Evolutionary conservation across 1,140 invertebrate species (phyloP), one percentile per base, ranked within the genome.

Genomic region (Paraescarpia echinospica): DNA sequence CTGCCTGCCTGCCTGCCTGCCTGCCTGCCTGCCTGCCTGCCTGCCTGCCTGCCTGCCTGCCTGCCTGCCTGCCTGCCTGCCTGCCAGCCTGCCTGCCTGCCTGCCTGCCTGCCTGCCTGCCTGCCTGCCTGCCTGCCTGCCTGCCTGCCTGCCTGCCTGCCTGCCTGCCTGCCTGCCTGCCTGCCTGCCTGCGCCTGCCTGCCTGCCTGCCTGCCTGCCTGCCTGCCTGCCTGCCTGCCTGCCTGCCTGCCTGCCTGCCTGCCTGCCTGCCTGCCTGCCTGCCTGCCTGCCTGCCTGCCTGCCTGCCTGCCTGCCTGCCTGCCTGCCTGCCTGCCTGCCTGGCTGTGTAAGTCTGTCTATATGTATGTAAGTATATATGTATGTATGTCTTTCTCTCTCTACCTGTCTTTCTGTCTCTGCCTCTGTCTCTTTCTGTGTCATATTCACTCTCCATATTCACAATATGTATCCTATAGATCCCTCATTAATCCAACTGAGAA

Each of bases 171-270:
- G 41, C 41, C 41, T 41, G 89, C 89, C 89, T 89, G 89, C 89
- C 89, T 89, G 89, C 89, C 41, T 41, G 41, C 41, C 41, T 41
- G 89, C n/a, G 89, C 35, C 18, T 90, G 89, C n/a, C 89, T 90
- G 34, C n/a, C 89, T 90, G 34, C n/a, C 89, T 90, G 33, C n/a
- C 89, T 90, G 14, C n/a, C 89, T 90, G 33, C n/a, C 18, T 90
- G 59, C 27, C 59, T 77, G 59, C 27, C 59, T 77, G 59, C 27
- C 59, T 77, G 59, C 27, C 1, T 77, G 59, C 27, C 59, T 77
- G 59, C 59, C 27, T 77, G 59, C 27, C 59, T 77, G 59, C 27
- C 12, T 77, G 59, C 27, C 12, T 77, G 59, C 27, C 0, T 77
- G 59, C 27, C 59, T 77, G 59, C 27, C 0, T 77, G 59, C 27